Evolutionary conservation across 2,797 vertebrate genomes (phyloP), one percentile per base, ranked within the genome.

Genomic region (Etheostoma perlongum): DNA sequence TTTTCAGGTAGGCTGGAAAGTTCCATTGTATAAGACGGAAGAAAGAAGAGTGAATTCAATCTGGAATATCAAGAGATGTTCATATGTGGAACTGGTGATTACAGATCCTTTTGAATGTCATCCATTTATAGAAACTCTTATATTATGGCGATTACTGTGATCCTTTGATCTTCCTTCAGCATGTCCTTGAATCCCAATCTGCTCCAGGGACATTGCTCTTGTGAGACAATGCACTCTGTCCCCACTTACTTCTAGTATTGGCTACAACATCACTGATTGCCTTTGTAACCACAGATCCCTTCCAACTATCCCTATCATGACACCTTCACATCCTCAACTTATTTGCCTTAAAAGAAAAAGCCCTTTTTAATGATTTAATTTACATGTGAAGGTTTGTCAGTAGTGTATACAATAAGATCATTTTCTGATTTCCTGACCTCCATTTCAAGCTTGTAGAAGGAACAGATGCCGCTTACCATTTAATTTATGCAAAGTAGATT

Each of bases 401-500:
- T 15, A 18, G 19, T 42, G 67, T 74, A 54, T 85, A 80, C 81
- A 85, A 83, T 85, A 61, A 58, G 53, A 19, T 59, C 57, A 76
- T 83, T 82, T 83, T 83, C 75, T 57, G 82, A 88, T 83, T 86
- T 83, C 67, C 70, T 58, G 66, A 83, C 77, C 84, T 78, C 52
- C 52, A 75, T 74, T 87, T 71, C 51, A 79, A 65, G 78, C 76
- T 40, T 59, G 57, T 68, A 11, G 65, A 83, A 74, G 67, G 74
- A 90, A 49, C 67, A 82, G 81, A 89, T 87, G 76, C 68, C 61
- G 68, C 72, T 85, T 74, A 72, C 80, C 74, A 79, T 79, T 91
- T 86, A 83, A 87, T 90, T 83, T 85, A 89, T 90, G 89, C 84
- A 90, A 89, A 92, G 86, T 63, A 89, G 90, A 92, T 91, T 90